phyloP scores from a whole-genome alignment of 2,113 vertebrate genomes.

The Ptychochromis oligacanthus region DNA sequence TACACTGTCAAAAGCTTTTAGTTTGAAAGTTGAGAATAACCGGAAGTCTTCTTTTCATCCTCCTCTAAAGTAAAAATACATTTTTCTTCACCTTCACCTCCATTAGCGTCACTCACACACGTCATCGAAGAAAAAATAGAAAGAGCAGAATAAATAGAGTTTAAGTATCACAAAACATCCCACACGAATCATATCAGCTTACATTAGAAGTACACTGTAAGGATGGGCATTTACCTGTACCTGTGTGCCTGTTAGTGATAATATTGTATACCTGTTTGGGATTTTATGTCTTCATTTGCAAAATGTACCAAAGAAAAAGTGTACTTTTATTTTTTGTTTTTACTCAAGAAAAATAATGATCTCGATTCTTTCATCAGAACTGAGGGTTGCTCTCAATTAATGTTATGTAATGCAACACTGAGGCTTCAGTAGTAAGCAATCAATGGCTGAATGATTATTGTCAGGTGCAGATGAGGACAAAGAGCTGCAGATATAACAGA shows the following conservation, averaged over 20 bases:
- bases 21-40: conserved; percentile 4
- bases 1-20: not conserved
- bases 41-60: conserved; percentile 24
- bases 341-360: not conserved
- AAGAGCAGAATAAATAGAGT: not conserved
- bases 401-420: not conserved
- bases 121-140: conserved; percentile 15
- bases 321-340: not conserved
- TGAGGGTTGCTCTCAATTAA: not conserved
- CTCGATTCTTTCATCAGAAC: not conserved
- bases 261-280: not conserved
- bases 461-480: not conserved
- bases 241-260: not conserved
- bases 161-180: not conserved
- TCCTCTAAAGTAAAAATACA: conserved; percentile 37
- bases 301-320: not conserved
- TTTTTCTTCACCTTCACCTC: conserved; percentile 44
- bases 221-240: not conserved
- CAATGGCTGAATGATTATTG: not conserved
- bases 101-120: conserved; percentile 37
- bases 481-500: not conserved
- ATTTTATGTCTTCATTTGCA: not conserved
- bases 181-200: not conserved
- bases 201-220: not conserved
- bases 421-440: not conserved